Evolutionary conservation across 2,113 vertebrate species (phyloP).

Genomic region (human): GRCh38 chr3:77621501-77622000

Average conservation of each 20-base stretch:
- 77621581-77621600: background rate
- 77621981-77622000: background rate
- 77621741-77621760: rapidly evolving
- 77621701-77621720: background rate
- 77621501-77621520: background rate
- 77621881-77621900: background rate
- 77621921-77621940: background rate
- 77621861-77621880: background rate
- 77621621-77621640: background rate
- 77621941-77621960: background rate
- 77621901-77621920: background rate
- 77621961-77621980: background rate
- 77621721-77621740: background rate
- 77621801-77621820: background rate
- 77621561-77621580: background rate
- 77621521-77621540: background rate
- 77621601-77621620: background rate
- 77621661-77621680: background rate
- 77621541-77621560: background rate
- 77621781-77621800: background rate
- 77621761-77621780: rapidly evolving
- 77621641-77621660: background rate
- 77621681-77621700: background rate
- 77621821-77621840: background rate
- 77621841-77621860: background rate